Conservation (phyloP, 2,888 invertebrate genomes). For the Drosophila affinis region DNA sequence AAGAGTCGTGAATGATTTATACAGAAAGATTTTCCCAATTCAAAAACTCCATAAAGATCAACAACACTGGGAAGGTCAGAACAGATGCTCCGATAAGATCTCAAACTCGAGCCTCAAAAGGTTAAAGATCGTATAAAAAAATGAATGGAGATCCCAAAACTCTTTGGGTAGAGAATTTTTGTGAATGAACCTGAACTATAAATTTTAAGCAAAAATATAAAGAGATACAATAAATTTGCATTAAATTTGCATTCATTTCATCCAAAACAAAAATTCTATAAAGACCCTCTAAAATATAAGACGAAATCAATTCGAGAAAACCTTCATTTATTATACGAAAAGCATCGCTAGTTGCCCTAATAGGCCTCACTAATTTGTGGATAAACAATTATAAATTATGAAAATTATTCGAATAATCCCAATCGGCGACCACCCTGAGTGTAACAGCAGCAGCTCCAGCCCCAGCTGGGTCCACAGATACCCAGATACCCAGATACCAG, state of each 20-base stretch:
- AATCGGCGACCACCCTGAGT: conserved; percentile 26
- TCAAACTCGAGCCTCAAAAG: conserved; percentile 6
- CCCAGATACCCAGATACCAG: conserved; percentile 28
- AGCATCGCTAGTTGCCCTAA: conserved; percentile 9
- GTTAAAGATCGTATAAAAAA: conserved; percentile 14
- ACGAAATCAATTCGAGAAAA: neutral
- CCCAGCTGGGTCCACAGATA: conserved; percentile 18
- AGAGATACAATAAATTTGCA: conserved; percentile 4
- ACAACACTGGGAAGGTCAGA: neutral
- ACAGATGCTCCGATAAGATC: conserved; percentile 30
- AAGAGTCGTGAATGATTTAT: neutral
- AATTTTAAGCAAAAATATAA: no score
- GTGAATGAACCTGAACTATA: conserved; percentile 31
- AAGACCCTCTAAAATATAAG: neutral
- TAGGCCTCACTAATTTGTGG: conserved; percentile 33
- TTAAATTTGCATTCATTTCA: conserved; percentile 26
- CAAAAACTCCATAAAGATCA: neutral
- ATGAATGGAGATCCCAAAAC: conserved; percentile 10
- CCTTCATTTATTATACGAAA: conserved; percentile 20
- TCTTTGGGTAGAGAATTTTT: conserved; percentile 7
- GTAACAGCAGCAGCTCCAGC: neutral
- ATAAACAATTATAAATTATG: conserved; percentile 39
- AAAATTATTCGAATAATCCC: conserved; percentile 36
- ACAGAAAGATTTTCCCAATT: no score
- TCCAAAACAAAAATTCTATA: neutral